These are phyloP conservation scores for Andrena cerasifolii DNA, from an alignment of 1,140 invertebrate species.

Conservation along the genomic window DNA sequence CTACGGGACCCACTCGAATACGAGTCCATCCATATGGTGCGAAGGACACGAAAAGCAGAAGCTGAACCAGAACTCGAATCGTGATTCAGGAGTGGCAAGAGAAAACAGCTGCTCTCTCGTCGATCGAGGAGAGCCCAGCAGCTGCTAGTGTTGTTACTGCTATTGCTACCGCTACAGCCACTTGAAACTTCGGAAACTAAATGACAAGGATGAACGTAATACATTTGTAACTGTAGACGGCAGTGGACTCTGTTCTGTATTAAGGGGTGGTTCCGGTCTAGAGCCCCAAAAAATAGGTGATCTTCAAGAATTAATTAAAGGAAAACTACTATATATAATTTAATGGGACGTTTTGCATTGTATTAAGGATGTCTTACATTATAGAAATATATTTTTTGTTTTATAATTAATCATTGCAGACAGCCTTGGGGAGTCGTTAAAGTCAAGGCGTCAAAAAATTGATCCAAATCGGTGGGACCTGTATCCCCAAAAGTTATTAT, in stretches of 20 bases:
- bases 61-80: conserved; percentile 44
- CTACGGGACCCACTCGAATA: conserved; percentile 4
- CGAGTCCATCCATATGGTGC: conserved; percentile 41
- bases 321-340: too few relatives aligned
- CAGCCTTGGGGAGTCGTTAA: too few relatives aligned
- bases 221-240: conserved; percentile 21
- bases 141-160: conserved; percentile 44
- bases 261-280: conserved; percentile 32
- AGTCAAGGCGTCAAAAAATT: too few relatives aligned
- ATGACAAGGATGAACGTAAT: conserved; percentile 21
- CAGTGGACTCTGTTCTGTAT: background rate
- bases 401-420: too few relatives aligned
- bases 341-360: too few relatives aligned
- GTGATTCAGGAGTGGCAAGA: conserved; percentile 40
- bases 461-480: too few relatives aligned
- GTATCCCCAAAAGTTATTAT: too few relatives aligned
- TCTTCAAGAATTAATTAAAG: too few relatives aligned
- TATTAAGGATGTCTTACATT: too few relatives aligned
- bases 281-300: too few relatives aligned
- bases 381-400: too few relatives aligned
- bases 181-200: conserved; percentile 11
- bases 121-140: conserved; percentile 45
- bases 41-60: conserved; percentile 47
- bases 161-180: background rate
- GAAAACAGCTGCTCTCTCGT: conserved; percentile 50